A percentile compares a stretch with the other conserved stretches of the same genome.
These are phyloP conservation scores for Caenorhabditis latens DNA, from an alignment of 1,140 invertebrate species.

Conservation along the genomic window DNA sequence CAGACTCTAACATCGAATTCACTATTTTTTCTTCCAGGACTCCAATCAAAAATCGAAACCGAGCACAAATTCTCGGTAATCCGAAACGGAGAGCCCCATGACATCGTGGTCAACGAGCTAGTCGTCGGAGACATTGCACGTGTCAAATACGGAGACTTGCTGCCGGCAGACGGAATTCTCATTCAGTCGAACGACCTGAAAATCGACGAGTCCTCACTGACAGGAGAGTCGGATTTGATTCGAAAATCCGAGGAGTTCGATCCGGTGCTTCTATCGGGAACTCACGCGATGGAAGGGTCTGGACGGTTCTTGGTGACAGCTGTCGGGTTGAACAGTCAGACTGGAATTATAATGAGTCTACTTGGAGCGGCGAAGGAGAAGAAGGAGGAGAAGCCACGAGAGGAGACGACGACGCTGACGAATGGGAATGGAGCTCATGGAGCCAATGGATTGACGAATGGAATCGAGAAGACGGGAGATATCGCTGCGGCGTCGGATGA, in stretches of 20 bases:
- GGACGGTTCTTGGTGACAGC: slow-evolving; percentile 77
- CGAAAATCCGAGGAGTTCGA: slow-evolving; percentile 92
- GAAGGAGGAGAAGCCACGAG: slow-evolving; percentile 42
- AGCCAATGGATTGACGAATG: slow-evolving; percentile 26
- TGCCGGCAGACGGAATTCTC: slow-evolving; percentile 96
- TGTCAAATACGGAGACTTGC: slow-evolving; percentile 85
- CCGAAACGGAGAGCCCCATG: slow-evolving; percentile 89
- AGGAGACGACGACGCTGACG: slow-evolving; percentile 32
- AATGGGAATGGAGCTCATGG: slow-evolving; percentile 50
- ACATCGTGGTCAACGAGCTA: slow-evolving; percentile 92
- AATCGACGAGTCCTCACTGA: slow-evolving; percentile 96
- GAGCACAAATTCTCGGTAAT: slow-evolving; percentile 99
- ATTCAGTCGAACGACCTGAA: slow-evolving; percentile 99
- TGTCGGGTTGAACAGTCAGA: slow-evolving; percentile 78
- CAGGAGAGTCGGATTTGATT: slow-evolving; percentile 98
- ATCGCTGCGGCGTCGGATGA: slow-evolving; percentile 13
- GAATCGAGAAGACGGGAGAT: slow-evolving; percentile 9
- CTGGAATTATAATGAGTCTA: slow-evolving; percentile 78
- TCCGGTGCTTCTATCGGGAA: slow-evolving; percentile 85
- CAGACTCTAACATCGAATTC: too few species aligned
- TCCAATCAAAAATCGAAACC: slow-evolving; percentile 97
- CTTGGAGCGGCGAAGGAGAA: slow-evolving; percentile 81
- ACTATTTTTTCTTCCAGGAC: slow-evolving; percentile 80
- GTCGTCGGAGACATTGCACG: slow-evolving; percentile 98
- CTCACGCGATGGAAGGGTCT: slow-evolving; percentile 78